Base-by-base conservation (phyloP, 30 jellyfish, hydroid and myxozoan species). In the Cassiopea xamachana region DNA sequence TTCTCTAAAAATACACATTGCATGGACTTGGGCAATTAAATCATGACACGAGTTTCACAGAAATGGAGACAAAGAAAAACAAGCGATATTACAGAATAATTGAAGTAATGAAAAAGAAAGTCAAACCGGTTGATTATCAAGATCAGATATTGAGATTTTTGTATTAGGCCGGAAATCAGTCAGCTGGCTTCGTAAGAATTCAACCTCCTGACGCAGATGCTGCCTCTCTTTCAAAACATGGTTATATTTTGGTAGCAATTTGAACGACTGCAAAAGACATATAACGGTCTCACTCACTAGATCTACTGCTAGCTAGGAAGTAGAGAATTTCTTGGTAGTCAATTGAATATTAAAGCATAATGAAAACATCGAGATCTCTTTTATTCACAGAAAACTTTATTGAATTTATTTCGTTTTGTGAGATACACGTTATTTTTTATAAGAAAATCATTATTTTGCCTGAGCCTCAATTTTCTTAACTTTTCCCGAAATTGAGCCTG, bases 211-310 rank as follows among this genome's bases (percentile, higher is more conserved):
- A 19, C 87, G 46, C 45, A 93, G 73, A 48, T 87, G 77, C 51
- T 92, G 92, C n/a, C 98, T 76, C 49, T 92, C 98, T 19, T 88
- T 50, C 58, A 92, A 87, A 18, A 87, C 81, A 47, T 75, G 48
- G 82, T 89, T 93, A 69, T 93, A 93, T 80, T 82, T 93, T 79
- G 83, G 87, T 91, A 93, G 85, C 83, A 93, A 67, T 10, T 72
- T 15, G 48, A 93, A 61, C n/a, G 93, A 88, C 98, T 93, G 75
- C 71, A 69, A 62, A 6, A 62, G 9, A 51, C 8, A 51, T 51
- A 9, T n/a, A 51, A 51, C 4, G 9, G 9, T 51, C 4, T 4
- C 64, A 4, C 64, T 51, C 9, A 2, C 4, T 9, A 51, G 9
- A 51, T 51, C 64, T 2, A 51, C 4, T 9, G 64, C 4, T 9